These are phyloP conservation scores for Nephrotoma guestfalica DNA, from an alignment of 2,888 invertebrate genomes.

Conservation along the genomic window DNA sequence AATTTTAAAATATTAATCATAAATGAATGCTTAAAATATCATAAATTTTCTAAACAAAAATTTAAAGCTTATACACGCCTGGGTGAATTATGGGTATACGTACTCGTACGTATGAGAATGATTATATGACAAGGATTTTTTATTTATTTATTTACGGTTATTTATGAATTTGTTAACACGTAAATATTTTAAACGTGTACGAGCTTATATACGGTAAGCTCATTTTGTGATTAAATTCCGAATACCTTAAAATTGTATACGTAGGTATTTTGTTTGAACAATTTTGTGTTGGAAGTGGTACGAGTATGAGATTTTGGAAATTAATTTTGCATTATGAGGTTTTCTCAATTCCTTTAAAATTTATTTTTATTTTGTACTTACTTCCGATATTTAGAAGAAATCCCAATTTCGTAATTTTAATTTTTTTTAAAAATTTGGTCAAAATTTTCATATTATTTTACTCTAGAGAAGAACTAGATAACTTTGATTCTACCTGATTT, in stretches of 20 bases:
- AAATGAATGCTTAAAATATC: background rate
- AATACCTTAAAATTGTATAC: background rate
- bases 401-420: no score
- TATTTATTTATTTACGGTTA: background rate
- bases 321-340: background rate
- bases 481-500: no score
- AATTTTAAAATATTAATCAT: background rate
- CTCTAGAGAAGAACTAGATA: no score
- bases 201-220: background rate
- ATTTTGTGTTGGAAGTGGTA: background rate
- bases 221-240: background rate
- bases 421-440: no score
- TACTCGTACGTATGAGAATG: background rate
- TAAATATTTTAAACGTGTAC: background rate
- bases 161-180: background rate
- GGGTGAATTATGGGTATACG: background rate
- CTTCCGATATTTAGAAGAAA: no score
- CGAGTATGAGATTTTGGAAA: background rate
- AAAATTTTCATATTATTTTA: no score
- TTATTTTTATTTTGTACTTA: no score
- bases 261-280: no score
- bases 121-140: background rate
- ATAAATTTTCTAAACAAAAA: background rate
- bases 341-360: no score
- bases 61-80: background rate